Evolutionary conservation across 2,888 invertebrate species (phyloP), one percentile per base, ranked within the genome.

Genomic region (Eurois occulta): DNA sequence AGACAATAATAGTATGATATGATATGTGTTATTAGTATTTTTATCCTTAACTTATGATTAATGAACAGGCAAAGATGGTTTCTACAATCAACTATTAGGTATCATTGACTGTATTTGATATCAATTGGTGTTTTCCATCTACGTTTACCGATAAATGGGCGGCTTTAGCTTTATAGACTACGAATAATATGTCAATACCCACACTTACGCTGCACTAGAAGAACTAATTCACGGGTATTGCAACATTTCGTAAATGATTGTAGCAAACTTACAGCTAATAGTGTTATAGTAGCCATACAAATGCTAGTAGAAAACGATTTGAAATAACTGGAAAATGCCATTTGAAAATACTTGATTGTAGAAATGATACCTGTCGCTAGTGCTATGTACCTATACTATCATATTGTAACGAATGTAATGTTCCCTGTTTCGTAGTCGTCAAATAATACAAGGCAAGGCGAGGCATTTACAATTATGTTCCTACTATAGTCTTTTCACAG

Each of bases 1-100:
- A 90, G 92, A 92, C 92, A 92, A 92, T 92, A 92, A 91, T 32
- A 91, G 81, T 87, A 86, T 86, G 84, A 71, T 78, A 86, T 86
- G 67, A 81, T 84, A 84, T 89, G 87, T 88, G 86, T 88, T 86
- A 81, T 87, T 88, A 86, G 90, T 87, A 89, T 88, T 78, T 84
- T 78, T 81, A 88, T 78, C 72, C 86, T 73, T 86, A 86, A 70
- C 60, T 48, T 72, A 74, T 77, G 5, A 71, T 65, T 70, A 76
- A 77, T 75, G 67, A 55, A 35, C 75, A 66, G 80, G 48, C 81
- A 85, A 83, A 71, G 72, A 83, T 83, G 64, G 81, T 85, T 84
- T 83, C 83, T 78, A 69, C 74, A 84, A 84, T 86, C 72, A 48
- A 73, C 21, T 46, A 35, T 32, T 38, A 13, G 8, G 32, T n/a